Percentiles rank a stretch among this genome's conserved stretches.
These are phyloP conservation scores for Anarsia innoxiella DNA, from an alignment of 2,888 invertebrate species.

Conservation along the genomic window DNA sequence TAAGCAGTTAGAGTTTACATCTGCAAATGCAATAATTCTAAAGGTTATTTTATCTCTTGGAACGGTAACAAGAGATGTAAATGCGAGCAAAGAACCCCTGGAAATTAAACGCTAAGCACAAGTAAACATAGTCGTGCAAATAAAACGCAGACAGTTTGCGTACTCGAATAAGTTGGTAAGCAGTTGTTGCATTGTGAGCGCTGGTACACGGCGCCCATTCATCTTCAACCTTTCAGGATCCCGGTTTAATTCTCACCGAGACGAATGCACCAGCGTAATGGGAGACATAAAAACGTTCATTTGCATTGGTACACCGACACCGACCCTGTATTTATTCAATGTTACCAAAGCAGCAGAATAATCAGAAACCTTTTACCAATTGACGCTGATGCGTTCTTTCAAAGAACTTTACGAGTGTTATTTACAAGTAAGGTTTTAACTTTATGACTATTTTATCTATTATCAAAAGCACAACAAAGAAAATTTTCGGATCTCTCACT, in stretches of 20 bases:
- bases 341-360: constrained; percentile 56
- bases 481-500: no score
- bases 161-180: constrained; percentile 62
- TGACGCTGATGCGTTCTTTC: no score
- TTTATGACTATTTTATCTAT: no score
- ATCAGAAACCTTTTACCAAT: no score
- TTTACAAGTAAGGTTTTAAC: no score
- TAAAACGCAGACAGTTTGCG: constrained; percentile 57
- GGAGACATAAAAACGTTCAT: constrained; percentile 62
- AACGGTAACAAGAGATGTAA: no score
- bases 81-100: no score
- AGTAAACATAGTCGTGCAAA: constrained; percentile 35
- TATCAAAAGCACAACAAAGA: no score
- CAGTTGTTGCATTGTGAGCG: constrained; percentile 60
- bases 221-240: constrained; percentile 66
- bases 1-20: no score
- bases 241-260: constrained; percentile 58
- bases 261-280: constrained; percentile 42
- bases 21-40: no score
- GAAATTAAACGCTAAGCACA: constrained; percentile 25
- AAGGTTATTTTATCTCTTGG: no score
- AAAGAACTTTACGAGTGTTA: no score
- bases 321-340: constrained; percentile 57
- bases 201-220: constrained; percentile 51
- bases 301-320: constrained; percentile 55